A percentile compares a stretch with the other conserved stretches of the same genome.
Evolutionary conservation across 2,888 invertebrate species (phyloP).

Genomic region (Notodonta ziczac): DNA sequence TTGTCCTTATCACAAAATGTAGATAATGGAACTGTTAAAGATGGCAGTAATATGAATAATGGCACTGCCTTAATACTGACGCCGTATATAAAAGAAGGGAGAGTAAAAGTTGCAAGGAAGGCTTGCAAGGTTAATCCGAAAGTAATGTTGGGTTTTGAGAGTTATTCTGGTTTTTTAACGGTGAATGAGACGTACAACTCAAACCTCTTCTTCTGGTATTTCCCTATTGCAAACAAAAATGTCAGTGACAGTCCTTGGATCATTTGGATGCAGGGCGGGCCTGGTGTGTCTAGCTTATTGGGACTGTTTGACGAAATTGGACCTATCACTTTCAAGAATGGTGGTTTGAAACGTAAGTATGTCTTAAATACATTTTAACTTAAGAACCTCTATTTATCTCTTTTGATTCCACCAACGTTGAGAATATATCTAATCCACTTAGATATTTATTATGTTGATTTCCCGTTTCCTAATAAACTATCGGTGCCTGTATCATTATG

Average conservation of each 20-base stretch:
- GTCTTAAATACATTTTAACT: too few species aligned
- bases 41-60: conserved; percentile 44
- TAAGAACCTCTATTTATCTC: too few species aligned
- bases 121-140: conserved; percentile 56
- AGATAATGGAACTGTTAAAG: conserved; percentile 23
- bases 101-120: conserved; percentile 63
- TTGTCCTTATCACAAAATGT: conserved; percentile 16
- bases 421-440: too few species aligned
- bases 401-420: too few species aligned
- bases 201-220: conserved; percentile 94
- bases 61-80: conserved; percentile 68
- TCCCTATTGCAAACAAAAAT: conserved; percentile 82
- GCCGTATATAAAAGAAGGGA: conserved; percentile 63
- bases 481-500: too few species aligned
- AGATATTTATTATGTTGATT: too few species aligned
- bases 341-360: conserved; percentile 51
- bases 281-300: conserved; percentile 87
- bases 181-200: conserved; percentile 89
- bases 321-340: conserved; percentile 52
- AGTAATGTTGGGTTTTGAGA: conserved; percentile 68
- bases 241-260: conserved; percentile 86
- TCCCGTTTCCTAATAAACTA: too few species aligned
- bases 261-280: conserved; percentile 96
- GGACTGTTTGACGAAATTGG: conserved; percentile 76
- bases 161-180: conserved; percentile 85